Evolutionary conservation across 2,113 vertebrate genomes (phyloP), one percentile per base, ranked within the genome.

Genomic region (Phyllopteryx taeniolatus): DNA sequence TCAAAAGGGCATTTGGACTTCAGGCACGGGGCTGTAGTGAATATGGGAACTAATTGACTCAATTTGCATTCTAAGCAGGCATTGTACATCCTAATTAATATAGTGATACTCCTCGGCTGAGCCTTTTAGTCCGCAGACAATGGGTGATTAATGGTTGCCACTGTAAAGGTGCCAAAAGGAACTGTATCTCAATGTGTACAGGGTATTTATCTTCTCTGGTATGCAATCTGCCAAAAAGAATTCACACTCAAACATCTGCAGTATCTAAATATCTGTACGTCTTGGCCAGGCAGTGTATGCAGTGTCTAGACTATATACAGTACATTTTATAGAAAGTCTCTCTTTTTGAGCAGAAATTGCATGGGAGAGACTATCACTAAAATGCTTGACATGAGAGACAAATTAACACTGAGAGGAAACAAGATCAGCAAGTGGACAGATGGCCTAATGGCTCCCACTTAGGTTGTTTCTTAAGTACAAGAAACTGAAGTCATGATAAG

Each of bases 51-150:
- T 84, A 84, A 85, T 76, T 73, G 69, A 74, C 67, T 76, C 60
- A 43, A 69, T 87, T 85, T 72, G 79, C 71, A 80, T 84, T 82
- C 54, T 27, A 72, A 77, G 78, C 76, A 75, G 76, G 17, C 10
- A 67, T 65, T 74, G 20, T 78, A 53, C 64, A 69, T 70, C 57
- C 70, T 85, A 72, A 87, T 86, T 83, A 83, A 88, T 82, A 72
- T 42, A 67, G 80, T 78, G 65, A 75, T 79, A 78, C 63, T 80
- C 74, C 71, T 82, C 79, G 62, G 71, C 71, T 80, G 78, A 82
- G 81, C 75, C 62, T 78, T 75, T 76, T 74, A 85, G 75, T 75
- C 72, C 54, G 71, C 75, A 77, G 59, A 86, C 84, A 84, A 83
- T 77, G 69, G 51, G 15, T 68, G 44, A 80, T 85, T 79, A 87